Conservation (phyloP, 2,888 invertebrate genomes). For the Stegophylla sp. region DNA sequence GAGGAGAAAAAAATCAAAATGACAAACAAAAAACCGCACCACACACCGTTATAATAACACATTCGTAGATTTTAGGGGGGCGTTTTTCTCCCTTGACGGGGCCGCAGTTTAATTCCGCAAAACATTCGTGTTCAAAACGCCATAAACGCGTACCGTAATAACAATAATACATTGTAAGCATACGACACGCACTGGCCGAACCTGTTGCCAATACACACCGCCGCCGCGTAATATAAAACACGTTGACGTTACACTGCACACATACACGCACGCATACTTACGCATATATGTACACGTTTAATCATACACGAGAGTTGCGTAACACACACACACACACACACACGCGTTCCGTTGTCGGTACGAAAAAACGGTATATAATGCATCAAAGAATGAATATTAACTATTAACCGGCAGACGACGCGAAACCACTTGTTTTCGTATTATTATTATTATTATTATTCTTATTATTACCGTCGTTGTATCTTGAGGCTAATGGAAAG, state of each 20-base stretch:
- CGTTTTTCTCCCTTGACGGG: not conserved
- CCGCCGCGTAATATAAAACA: not conserved
- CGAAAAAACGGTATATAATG: not conserved
- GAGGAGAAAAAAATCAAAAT: not conserved
- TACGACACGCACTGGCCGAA: not conserved
- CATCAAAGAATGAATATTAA: constrained; percentile 3
- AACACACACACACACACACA: not conserved
- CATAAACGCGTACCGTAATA: not conserved
- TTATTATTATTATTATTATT: constrained; percentile 1
- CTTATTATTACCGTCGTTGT: not conserved
- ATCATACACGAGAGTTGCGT: not conserved
- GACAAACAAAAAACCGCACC: too few relatives aligned
- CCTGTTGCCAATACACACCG: not conserved
- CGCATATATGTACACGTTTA: not conserved
- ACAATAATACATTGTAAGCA: too few relatives aligned
- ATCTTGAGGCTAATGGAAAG: constrained; percentile 37
- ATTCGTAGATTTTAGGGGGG: not conserved
- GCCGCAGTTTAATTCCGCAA: not conserved
- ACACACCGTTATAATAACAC: not conserved
- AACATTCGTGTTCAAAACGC: not conserved
- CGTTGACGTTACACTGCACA: not conserved
- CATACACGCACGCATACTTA: not conserved
- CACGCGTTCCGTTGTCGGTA: not conserved
- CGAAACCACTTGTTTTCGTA: not conserved
- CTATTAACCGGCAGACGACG: constrained; percentile 8